Evolutionary conservation across 1,140 invertebrate genomes (phyloP), one percentile per base, ranked within the genome.

Genomic region (Danaus plexippus): DNA sequence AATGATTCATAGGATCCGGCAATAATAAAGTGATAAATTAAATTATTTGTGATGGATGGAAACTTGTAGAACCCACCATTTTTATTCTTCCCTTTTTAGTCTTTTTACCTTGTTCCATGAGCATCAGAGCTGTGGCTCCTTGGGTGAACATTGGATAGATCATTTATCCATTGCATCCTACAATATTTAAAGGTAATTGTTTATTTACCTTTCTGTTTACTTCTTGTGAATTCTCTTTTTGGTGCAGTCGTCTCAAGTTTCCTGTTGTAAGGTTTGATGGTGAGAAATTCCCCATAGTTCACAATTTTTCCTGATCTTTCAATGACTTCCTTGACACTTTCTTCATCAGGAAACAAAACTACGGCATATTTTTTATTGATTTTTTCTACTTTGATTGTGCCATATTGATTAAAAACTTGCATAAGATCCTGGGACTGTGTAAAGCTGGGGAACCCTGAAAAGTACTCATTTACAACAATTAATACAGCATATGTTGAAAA

Each of bases 381-480:
- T 40, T 63, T 67, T 8, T 74, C 69, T 0, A 76, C 54, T 1
- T 58, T 66, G 9, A 69, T 62, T 0, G 51, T 40, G 0, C 78
- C 80, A 52, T 75, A 75, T 8, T 61, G 44, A 8, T 52, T 32
- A 47, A 81, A 80, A 0, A 67, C 42, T 8, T 66, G 66, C 11
- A 59, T 46, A 7, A 84, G 43, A n/a, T 84, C 80, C 11, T 69
- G 58, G 0, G 70, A 52, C 45, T 71, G 67, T 0, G 72, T 67
- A 64, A 75, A 81, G 2, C 9, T 9, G 0, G 78, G 74, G 51
- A 62, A 81, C 9, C 77, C 80, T 84, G 66, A 47, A 57, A 58
- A 15, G 22, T 6, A 32, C 22, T 6, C 22, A 8, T 7, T 32
- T 0, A 32, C 22, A 32, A 4, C 22, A 32, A 32, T 32, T 32